phyloP scores from a whole-genome alignment of 2,888 invertebrate species.

The Lithophane ornitopus region DNA sequence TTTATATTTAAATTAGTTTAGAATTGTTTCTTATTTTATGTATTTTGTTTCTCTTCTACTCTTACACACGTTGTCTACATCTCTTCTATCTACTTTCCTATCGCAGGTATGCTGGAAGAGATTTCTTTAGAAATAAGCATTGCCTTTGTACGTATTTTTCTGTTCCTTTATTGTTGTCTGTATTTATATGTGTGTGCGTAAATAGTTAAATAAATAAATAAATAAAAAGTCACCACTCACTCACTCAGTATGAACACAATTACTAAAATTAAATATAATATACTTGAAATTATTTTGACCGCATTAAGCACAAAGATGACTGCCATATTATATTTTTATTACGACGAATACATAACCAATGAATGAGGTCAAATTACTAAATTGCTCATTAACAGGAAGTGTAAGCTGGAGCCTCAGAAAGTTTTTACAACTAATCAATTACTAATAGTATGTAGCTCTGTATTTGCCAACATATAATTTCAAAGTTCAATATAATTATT shows the following conservation, averaged over 20 bases:
- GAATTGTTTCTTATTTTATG: too few species aligned
- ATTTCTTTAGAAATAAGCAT: too few species aligned
- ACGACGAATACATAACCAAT: constrained; percentile 9
- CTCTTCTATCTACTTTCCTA: too few species aligned
- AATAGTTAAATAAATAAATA: too few species aligned
- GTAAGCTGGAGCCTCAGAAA: background rate
- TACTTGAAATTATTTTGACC: background rate
- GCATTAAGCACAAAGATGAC: background rate
- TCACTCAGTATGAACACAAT: background rate
- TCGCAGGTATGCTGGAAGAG: too few species aligned
- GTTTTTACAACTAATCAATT: constrained; percentile 23
- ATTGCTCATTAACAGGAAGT: constrained; percentile 28
- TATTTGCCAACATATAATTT: constrained; percentile 6
- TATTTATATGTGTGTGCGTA: too few species aligned
- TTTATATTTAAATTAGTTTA: too few species aligned
- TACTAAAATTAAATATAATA: background rate
- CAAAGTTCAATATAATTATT: constrained; percentile 23
- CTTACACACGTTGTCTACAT: too few species aligned
- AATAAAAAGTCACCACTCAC: too few species aligned
- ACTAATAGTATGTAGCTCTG: constrained; percentile 13
- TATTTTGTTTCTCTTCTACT: too few species aligned
- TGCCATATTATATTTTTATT: background rate
- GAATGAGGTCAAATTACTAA: constrained; percentile 2
- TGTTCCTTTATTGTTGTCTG: too few species aligned
- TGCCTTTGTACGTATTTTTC: too few species aligned